Base-by-base conservation (phyloP, 2,888 invertebrate species). In the Drosophila macrothrix region DNA sequence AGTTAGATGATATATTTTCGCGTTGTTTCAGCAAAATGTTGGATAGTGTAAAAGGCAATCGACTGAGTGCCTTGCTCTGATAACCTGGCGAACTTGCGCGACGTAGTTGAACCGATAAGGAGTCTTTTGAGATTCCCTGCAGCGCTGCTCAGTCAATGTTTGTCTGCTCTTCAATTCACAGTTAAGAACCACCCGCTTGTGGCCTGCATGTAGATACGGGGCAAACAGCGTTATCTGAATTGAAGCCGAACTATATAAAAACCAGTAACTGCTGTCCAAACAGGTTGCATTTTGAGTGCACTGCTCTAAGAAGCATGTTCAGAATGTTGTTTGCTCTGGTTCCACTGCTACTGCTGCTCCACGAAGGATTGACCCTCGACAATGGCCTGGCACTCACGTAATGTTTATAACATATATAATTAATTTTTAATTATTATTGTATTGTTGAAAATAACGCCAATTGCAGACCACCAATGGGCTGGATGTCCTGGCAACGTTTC, bases 401-500 rank as follows among this genome's bases (percentile, higher is more conserved):
- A 41, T 53, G 35, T 39, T 56, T 3, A 28, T 14, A 25, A 25
- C 9, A 25, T 16, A 16, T n/a, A 0, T 29, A 16, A 4, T 7
- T 6, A 7, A 14, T n/a, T 39, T 19, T 2, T 12, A 19, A 19
- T 37, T 37, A 2, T 28, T 25, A 22, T 35, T 55, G 16, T n/a
- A n/a, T 14, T 25, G 2, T 28, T 37, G 0, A 35, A 29, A 12
- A 12, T n/a, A 22, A 54, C 22, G 41, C 2, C 12, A 25, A 16
- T 61, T 64, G 92, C 68, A 95, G 95, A n/a, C 96, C 96, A 9
- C 96, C 96, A 1, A 95, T 96, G 95, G 96, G 95, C 9, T 96
- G 95, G 95, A 94, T 96, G 94, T 94, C 95, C 61, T 96, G 96
- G 96, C 94, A 95, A 88, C 92, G 95, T 68, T 96, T 94, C 88